phyloP scores from a whole-genome alignment of 2,888 invertebrate species.

The Dynastes hyllus region DNA sequence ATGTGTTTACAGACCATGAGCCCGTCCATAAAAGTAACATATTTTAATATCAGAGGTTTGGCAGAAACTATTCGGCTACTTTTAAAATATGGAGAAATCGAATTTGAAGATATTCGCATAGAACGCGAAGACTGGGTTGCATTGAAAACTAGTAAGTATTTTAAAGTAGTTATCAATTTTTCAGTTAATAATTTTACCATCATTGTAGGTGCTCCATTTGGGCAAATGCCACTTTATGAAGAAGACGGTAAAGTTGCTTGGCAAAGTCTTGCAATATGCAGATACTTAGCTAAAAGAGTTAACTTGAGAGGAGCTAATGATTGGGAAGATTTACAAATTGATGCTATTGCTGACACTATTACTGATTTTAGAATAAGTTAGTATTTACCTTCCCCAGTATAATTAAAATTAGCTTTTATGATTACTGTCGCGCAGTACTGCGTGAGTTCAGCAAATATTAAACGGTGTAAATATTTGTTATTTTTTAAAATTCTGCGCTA shows the following conservation, averaged over 20 bases:
- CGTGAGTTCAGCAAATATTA: background rate
- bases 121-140: constrained; percentile 37
- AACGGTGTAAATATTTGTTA: background rate
- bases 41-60: constrained; percentile 64
- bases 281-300: constrained; percentile 77
- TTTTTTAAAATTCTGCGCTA: background rate
- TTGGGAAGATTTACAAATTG: background rate
- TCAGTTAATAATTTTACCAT: constrained; percentile 74
- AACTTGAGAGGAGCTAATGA: constrained; percentile 72
- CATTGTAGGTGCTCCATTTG: background rate
- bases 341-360: constrained; percentile 70
- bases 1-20: background rate
- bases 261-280: constrained; percentile 75
- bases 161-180: background rate
- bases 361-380: constrained; percentile 76
- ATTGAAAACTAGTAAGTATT: constrained; percentile 49
- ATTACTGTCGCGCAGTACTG: background rate
- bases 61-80: constrained; percentile 48
- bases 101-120: constrained; percentile 49
- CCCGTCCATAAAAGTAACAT: constrained; percentile 58
- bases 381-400: background rate
- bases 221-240: constrained; percentile 77
- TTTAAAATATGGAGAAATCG: constrained; percentile 48
- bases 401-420: background rate
- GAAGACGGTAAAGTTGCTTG: constrained; percentile 76